These are phyloP conservation scores for Hemibagrus guttatus DNA, from an alignment of 2,797 vertebrate species.

Conservation along the genomic window DNA sequence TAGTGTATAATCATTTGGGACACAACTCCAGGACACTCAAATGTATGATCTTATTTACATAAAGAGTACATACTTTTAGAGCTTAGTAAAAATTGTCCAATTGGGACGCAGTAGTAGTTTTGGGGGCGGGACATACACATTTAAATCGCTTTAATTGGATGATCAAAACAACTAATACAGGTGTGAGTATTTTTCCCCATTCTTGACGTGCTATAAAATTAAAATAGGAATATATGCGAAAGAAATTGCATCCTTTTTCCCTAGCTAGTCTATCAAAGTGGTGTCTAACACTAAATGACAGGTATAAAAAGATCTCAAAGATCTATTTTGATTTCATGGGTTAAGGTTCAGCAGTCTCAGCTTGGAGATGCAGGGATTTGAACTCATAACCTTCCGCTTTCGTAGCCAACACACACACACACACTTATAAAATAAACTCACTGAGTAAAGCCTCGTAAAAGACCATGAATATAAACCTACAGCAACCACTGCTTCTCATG, in stretches of 20 bases:
- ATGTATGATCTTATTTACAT: no score
- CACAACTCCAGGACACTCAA: no score
- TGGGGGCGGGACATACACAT: background rate
- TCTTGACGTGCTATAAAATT: background rate
- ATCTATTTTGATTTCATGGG: background rate
- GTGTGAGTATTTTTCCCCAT: background rate
- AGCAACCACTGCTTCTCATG: background rate
- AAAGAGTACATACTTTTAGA: no score
- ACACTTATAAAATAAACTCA: background rate
- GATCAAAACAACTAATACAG: background rate
- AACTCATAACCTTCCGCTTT: background rate
- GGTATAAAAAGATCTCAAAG: background rate
- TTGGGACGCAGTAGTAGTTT: background rate
- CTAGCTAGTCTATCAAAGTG: background rate
- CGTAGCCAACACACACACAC: background rate
- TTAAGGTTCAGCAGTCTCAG: background rate
- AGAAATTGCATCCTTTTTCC: background rate
- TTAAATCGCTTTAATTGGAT: background rate
- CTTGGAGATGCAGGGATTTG: background rate
- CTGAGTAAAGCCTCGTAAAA: background rate
- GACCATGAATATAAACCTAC: background rate
- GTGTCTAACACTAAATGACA: background rate
- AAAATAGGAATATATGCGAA: background rate
- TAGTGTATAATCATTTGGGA: no score
- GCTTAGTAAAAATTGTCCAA: no score